Percentiles rank a stretch among this genome's conserved stretches.
Evolutionary conservation across 2,888 invertebrate genomes (phyloP).

Genomic region (Hololepta plana): DNA sequence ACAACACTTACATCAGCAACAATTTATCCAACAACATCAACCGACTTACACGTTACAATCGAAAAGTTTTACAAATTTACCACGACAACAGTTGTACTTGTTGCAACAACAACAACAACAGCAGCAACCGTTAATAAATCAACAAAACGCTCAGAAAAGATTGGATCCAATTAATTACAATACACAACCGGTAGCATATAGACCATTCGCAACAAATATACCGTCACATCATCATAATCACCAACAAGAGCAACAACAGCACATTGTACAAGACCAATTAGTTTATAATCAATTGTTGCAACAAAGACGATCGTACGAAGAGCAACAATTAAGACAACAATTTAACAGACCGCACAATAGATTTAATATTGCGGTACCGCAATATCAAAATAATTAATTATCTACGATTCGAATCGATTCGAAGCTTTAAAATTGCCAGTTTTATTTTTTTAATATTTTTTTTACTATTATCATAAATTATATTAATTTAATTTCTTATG

Average conservation of each 20-base stretch:
- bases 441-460: slow-evolving; percentile 3
- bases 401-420: slow-evolving; percentile 5
- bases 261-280: background rate
- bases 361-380: slow-evolving; percentile 3
- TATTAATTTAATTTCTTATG: slow-evolving; percentile 2
- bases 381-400: slow-evolving; percentile 5
- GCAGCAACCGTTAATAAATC: slow-evolving; percentile 16
- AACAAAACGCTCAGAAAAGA: slow-evolving; percentile 10
- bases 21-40: slow-evolving; percentile 12
- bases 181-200: background rate
- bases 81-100: no score
- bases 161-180: slow-evolving; percentile 5
- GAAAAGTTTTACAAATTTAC: no score
- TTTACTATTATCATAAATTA: no score
- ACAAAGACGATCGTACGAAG: no score
- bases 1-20: slow-evolving; percentile 6
- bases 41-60: no score
- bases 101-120: slow-evolving; percentile 12
- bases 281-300: slow-evolving; percentile 1
- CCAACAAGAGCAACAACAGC: background rate
- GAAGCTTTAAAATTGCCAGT: no score
- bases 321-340: no score
- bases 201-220: background rate
- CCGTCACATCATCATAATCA: background rate
- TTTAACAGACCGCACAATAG: slow-evolving; percentile 1